These are phyloP conservation scores for Baccha elongata DNA, from an alignment of 2,888 invertebrate genomes.

Conservation along the genomic window DNA sequence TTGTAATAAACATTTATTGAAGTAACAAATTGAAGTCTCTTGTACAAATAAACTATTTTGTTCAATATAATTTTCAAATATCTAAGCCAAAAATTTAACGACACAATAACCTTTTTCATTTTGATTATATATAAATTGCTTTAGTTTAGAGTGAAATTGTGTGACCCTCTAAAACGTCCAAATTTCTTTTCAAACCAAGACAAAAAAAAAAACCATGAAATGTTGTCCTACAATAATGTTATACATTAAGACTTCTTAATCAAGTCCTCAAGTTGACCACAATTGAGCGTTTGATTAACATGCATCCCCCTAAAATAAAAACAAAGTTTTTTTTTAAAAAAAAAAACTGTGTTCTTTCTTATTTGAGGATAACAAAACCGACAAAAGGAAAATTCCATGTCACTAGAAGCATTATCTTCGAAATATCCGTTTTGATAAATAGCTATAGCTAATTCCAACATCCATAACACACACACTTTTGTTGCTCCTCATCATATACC, in stretches of 20 bases:
- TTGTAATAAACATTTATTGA: no score
- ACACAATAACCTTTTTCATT: no score
- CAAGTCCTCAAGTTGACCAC: constrained; percentile 55
- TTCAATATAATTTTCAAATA: no score
- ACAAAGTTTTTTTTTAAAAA: constrained; percentile 4
- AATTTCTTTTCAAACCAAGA: background rate
- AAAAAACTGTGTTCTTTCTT: constrained; percentile 44
- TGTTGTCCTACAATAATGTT: constrained; percentile 45
- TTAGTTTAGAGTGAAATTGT: no score
- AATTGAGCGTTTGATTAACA: constrained; percentile 53
- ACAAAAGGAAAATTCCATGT: constrained; percentile 71
- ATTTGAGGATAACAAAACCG: constrained; percentile 62
- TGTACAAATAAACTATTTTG: no score
- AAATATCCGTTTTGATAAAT: constrained; percentile 70
- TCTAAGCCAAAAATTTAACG: no score
- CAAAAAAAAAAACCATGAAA: constrained; percentile 7
- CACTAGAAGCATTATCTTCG: constrained; percentile 68
- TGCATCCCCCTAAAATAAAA: constrained; percentile 51
- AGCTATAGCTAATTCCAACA: constrained; percentile 67
- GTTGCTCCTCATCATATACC: constrained; percentile 19
- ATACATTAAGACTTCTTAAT: constrained; percentile 59
- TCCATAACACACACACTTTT: constrained; percentile 66
- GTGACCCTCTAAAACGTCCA: no score
- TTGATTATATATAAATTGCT: no score
- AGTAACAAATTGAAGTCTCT: no score